A percentile compares a stretch with the other conserved stretches of the same genome.
Conservation (phyloP, 2,888 invertebrate genomes). For the Resseliella maxima region DNA sequence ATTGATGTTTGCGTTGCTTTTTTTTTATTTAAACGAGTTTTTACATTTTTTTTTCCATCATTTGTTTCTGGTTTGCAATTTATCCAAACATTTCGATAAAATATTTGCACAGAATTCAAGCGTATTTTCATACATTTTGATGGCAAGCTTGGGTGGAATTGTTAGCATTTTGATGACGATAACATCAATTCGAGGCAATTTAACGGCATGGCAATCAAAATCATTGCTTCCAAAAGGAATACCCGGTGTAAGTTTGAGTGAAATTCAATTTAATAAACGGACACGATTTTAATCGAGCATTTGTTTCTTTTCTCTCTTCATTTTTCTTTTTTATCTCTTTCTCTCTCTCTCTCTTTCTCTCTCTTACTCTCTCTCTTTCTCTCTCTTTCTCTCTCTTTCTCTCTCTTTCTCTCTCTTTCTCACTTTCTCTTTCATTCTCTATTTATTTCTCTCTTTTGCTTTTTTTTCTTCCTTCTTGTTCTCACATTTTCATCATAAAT, state of each 20-base stretch:
- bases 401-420: background rate
- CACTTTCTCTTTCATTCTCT: background rate
- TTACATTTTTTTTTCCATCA: background rate
- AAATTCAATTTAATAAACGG: background rate
- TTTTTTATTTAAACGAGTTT: background rate
- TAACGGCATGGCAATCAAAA: constrained; percentile 64
- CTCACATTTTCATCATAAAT: background rate
- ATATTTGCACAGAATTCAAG: constrained; percentile 64
- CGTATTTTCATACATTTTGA: constrained; percentile 66
- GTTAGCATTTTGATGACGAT: constrained; percentile 65
- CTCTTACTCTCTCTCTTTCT: too few species aligned
- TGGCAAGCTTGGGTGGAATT: constrained; percentile 65
- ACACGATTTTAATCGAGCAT: background rate
- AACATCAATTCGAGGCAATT: constrained; percentile 64
- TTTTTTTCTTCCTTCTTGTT: background rate
- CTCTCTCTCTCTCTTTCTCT: too few species aligned
- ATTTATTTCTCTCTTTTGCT: constrained; percentile 19
- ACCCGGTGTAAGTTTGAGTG: constrained; percentile 62
- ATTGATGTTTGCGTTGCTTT: too few species aligned
- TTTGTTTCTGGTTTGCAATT: background rate
- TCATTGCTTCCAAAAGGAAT: constrained; percentile 66
- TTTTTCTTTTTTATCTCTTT: constrained; percentile 27
- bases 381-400: constrained; percentile 15
- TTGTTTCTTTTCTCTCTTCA: background rate
- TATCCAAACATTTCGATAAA: background rate